A percentile compares a stretch with the other conserved stretches of the same genome.
Conservation (phyloP, 1,140 invertebrate species). For the Monomorium pharaonis region DNA sequence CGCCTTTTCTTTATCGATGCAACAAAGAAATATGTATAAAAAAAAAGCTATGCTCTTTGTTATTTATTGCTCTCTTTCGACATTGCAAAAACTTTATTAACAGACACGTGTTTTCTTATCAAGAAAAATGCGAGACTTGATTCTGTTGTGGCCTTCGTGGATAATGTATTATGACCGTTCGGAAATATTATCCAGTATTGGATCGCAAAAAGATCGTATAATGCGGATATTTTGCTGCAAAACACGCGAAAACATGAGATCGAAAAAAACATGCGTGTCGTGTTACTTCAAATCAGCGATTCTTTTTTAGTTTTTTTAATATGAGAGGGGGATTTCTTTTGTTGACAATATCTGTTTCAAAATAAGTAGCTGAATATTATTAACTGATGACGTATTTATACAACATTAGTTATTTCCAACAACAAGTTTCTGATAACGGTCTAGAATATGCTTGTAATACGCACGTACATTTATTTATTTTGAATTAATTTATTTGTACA, state of each 20-base stretch:
- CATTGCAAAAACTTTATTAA: constrained; percentile 13
- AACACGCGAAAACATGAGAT: neutral
- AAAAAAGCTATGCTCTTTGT: neutral
- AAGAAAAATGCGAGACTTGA: constrained; percentile 23
- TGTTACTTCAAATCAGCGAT: neutral
- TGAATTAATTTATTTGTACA: neutral
- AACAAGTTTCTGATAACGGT: neutral
- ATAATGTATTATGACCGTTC: neutral
- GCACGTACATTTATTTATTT: neutral
- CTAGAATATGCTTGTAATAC: neutral
- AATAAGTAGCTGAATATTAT: neutral
- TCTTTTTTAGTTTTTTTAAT: neutral
- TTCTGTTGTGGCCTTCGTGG: neutral
- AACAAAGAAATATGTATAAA: constrained; percentile 12
- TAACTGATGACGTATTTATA: neutral
- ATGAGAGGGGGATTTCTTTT: neutral
- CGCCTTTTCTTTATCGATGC: constrained; percentile 46
- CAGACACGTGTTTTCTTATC: constrained; percentile 12
- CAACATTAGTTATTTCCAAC: neutral
- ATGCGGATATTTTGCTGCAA: neutral
- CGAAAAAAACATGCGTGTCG: neutral
- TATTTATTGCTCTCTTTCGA: constrained; percentile 36
- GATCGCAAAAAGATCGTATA: neutral
- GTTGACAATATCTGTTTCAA: neutral
- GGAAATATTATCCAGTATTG: constrained; percentile 11